These are phyloP conservation scores for Muscicapa striata DNA, from an alignment of 2,797 vertebrate genomes.

Conservation along the genomic window DNA sequence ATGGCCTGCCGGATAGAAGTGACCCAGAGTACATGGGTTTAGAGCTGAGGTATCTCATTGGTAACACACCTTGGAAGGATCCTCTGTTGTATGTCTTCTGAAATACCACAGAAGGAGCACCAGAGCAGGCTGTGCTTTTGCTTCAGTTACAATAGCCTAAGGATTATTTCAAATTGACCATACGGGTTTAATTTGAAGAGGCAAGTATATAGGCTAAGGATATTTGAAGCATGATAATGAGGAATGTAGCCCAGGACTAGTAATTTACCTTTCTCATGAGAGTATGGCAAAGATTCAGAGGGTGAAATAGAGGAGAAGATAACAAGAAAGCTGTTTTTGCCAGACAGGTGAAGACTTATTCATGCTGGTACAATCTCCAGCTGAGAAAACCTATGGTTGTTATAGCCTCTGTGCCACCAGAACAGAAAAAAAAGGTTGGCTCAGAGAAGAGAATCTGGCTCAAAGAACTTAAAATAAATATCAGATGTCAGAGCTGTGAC, in stretches of 20 bases:
- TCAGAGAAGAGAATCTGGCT: constrained; percentile 46
- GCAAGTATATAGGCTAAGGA: background rate
- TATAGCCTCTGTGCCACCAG: constrained; percentile 26
- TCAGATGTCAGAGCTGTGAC: constrained; percentile 68
- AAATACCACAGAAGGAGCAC: background rate
- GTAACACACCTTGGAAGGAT: background rate
- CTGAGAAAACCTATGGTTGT: constrained; percentile 24
- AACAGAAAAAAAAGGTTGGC: constrained; percentile 51
- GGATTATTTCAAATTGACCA: background rate
- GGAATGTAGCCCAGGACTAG: background rate
- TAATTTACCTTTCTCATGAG: background rate
- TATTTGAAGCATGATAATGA: background rate
- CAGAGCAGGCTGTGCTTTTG: background rate
- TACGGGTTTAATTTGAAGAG: background rate
- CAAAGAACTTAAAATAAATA: constrained; percentile 71
- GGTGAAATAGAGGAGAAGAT: background rate
- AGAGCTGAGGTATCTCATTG: background rate
- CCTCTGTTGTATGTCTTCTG: background rate
- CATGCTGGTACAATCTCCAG: background rate
- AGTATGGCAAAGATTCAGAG: background rate
- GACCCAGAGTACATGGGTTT: background rate
- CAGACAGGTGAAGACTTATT: constrained; percentile 16
- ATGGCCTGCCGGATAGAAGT: background rate
- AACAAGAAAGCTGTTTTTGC: constrained; percentile 1
- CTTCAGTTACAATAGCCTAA: background rate